These are phyloP conservation scores for Macrotis lagotis DNA, from an alignment of 2,113 vertebrate genomes.

Conservation along the genomic window DNA sequence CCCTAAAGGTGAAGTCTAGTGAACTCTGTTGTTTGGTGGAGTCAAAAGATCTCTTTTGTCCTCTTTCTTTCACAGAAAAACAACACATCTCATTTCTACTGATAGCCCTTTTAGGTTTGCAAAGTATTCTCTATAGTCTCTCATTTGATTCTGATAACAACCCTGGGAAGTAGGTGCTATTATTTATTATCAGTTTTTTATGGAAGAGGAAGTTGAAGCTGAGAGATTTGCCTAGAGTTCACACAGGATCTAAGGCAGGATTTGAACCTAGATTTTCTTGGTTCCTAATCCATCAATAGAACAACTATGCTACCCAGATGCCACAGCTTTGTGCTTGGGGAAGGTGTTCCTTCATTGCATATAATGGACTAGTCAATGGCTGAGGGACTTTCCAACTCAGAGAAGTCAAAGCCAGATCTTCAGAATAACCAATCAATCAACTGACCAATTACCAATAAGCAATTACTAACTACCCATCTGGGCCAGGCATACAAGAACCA, in stretches of 20 bases:
- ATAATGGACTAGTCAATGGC: not conserved
- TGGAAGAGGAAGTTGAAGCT: not conserved
- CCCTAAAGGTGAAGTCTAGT: not conserved
- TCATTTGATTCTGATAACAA: not conserved
- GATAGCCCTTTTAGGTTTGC: not conserved
- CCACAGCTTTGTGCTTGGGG: not conserved
- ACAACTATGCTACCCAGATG: not conserved
- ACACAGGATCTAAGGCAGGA: not conserved
- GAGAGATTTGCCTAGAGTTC: not conserved
- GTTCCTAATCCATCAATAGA: not conserved
- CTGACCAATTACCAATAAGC: not conserved
- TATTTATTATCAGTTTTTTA: not conserved
- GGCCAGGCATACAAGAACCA: not conserved
- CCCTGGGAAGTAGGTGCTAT: not conserved
- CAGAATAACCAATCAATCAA: not conserved
- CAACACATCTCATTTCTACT: not conserved
- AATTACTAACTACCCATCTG: not conserved
- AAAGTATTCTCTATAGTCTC: not conserved
- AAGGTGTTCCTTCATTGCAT: not conserved
- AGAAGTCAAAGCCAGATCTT: not conserved
- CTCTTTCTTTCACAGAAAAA: not conserved
- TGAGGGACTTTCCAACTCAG: not conserved
- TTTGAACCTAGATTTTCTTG: not conserved
- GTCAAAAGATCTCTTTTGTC: not conserved
- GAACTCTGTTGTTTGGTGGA: not conserved